These are phyloP conservation scores for Aphis craccivora DNA, from an alignment of 1,140 invertebrate genomes.

Conservation along the genomic window DNA sequence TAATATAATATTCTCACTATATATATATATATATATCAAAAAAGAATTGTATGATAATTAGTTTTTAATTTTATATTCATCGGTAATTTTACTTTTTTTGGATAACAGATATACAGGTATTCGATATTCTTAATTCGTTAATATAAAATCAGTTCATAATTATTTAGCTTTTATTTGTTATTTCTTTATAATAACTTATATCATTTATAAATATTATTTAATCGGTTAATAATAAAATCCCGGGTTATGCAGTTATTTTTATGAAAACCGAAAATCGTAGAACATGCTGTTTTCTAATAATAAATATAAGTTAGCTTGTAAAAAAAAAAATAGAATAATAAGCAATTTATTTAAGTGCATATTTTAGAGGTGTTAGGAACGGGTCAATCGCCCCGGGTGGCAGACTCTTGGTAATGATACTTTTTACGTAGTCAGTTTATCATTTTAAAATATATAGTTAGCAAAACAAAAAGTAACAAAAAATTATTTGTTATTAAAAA, in stretches of 20 bases:
- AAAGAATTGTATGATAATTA: neutral
- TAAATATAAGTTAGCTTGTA: neutral
- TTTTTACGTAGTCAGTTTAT: neutral
- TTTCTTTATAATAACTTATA: neutral
- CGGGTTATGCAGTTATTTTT: neutral
- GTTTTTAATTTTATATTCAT: neutral
- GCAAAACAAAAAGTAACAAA: neutral
- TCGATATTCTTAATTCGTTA: neutral
- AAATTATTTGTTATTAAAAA: neutral
- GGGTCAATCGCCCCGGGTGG: neutral
- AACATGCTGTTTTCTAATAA: neutral
- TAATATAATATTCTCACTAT: neutral
- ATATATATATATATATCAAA: neutral
- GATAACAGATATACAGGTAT: neutral
- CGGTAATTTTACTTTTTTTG: neutral
- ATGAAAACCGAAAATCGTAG: neutral
- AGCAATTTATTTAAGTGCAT: conserved; percentile 17
- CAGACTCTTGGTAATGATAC: neutral
- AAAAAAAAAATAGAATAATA: neutral
- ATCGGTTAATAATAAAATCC: neutral
- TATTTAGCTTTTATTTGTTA: neutral
- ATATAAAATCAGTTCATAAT: neutral
- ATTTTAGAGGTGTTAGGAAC: neutral
- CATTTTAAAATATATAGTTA: neutral
- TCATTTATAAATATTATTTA: neutral